phyloP scores from a whole-genome alignment of 1,140 invertebrate species.

The Capitella teleta region DNA sequence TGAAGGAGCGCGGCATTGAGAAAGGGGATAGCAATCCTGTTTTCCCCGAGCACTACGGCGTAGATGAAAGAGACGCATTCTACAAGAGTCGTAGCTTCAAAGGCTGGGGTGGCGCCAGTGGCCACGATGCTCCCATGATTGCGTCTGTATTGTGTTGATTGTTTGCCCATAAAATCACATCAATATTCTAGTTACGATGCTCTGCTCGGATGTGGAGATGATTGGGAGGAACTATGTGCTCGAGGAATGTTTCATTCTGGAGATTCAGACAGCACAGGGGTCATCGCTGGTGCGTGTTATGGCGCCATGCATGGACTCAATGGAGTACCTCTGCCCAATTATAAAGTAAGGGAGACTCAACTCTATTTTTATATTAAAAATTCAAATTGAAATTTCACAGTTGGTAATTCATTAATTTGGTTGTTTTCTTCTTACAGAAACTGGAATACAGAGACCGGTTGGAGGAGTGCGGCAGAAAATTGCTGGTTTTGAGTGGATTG shows the following conservation, averaged over 20 bases:
- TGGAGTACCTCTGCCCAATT: slow-evolving; percentile 25
- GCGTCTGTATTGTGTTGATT: too few relatives aligned
- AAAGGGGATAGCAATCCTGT: slow-evolving; percentile 20
- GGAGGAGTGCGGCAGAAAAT: not conserved
- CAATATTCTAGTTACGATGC: slow-evolving; percentile 40
- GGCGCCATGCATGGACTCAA: slow-evolving; percentile 33
- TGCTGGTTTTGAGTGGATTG: not conserved
- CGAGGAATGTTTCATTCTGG: slow-evolving; percentile 35
- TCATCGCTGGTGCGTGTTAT: slow-evolving; percentile 36
- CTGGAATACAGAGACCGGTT: not conserved
- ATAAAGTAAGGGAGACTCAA: slow-evolving; percentile 23
- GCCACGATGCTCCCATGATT: slow-evolving; percentile 39
- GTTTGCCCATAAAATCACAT: too few relatives aligned
- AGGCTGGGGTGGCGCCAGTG: slow-evolving; percentile 35
- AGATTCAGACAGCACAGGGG: slow-evolving; percentile 38
- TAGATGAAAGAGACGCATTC: slow-evolving; percentile 29
- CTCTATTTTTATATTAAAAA: too few relatives aligned
- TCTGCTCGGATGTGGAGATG: slow-evolving; percentile 20
- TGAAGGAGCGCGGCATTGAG: slow-evolving; percentile 19
- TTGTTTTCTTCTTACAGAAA: too few relatives aligned
- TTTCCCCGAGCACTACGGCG: slow-evolving; percentile 26
- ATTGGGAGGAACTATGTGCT: slow-evolving; percentile 31
- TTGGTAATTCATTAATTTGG: too few relatives aligned
- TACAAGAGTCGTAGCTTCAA: slow-evolving; percentile 26
- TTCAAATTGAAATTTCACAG: too few relatives aligned